These are phyloP conservation scores for Rhyacichthys aspro DNA, from an alignment of 2,797 vertebrate genomes.

Conservation along the genomic window DNA sequence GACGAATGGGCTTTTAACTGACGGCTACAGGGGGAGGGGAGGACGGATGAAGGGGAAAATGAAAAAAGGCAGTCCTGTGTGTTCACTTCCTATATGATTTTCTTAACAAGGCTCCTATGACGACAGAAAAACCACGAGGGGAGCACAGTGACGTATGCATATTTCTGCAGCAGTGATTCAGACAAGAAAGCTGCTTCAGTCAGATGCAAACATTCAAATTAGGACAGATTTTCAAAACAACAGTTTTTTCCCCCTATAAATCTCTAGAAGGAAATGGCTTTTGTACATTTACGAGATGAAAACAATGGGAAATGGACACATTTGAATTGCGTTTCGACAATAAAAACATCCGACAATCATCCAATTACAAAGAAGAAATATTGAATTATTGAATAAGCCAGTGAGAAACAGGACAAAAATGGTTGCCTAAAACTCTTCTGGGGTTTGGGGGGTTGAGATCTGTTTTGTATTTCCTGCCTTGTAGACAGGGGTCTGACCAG, in stretches of 20 bases:
- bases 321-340: not conserved
- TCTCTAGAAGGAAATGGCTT: too few species aligned
- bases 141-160: conserved; percentile 4
- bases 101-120: conserved; percentile 37
- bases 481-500: conserved; percentile 29
- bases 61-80: conserved; percentile 41
- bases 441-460: conserved; percentile 59
- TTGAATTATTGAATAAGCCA: not conserved
- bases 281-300: too few species aligned
- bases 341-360: not conserved
- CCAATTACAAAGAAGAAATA: not conserved
- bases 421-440: conserved; percentile 25
- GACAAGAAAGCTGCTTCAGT: conserved; percentile 13
- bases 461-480: conserved; percentile 71
- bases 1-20: conserved; percentile 65
- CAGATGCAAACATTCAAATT: not conserved
- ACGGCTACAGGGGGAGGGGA: conserved; percentile 42
- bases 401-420: conserved; percentile 5
- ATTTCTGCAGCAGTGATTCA: conserved; percentile 7
- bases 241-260: too few species aligned
- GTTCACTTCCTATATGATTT: conserved; percentile 45
- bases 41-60: conserved; percentile 23
- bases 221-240: not conserved
- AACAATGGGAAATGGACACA: too few species aligned
- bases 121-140: conserved; percentile 31